Base-by-base conservation (phyloP, 2,888 invertebrate genomes). In the Drosophila meridionalis region DNA sequence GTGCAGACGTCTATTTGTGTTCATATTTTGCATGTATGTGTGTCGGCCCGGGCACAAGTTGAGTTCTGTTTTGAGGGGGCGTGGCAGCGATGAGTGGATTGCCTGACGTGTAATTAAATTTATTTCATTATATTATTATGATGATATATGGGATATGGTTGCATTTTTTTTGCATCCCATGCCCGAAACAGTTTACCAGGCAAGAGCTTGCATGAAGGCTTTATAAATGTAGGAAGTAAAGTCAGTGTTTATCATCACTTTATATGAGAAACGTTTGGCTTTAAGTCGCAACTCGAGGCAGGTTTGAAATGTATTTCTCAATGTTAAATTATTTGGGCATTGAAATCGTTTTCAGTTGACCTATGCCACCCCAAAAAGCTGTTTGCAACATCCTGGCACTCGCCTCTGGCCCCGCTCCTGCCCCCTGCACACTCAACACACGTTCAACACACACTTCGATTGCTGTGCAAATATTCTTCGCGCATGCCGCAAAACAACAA, bases 51-150 rank as follows among this genome's bases (percentile, higher is more conserved):
- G 9, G 32, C 53, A 70, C 74, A 68, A 50, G 62, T 58, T 60
- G 34, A 61, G 56, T 71, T 62, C 43, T 36, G 63, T 55, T 73
- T 47, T 42, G 55, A 9, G 55, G 36, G 20, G 36, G 30, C 53
- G 47, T 32, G 55, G 36, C 36, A 45, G 52, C 52, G 62, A 45
- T 68, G 59, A 72, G 72, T 87, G 75, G 78, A 84, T 84, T 73
- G 84, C 84, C 66, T 67, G 59, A 65, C 55, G 56, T 74, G 84
- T 86, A 90, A 89, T 90, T 86, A 81, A 89, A 89, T 87, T 83
- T 71, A 84, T 78, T 78, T 82, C 69, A 71, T 76, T 67, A 71
- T 72, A 57, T 68, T 64, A 74, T 78, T 71, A 67, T 42, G 8
- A 76, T 62, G n/a, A 47, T 48, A 45, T 45, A 52, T 64, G 60